phyloP scores from a whole-genome alignment of 2,888 invertebrate genomes.

The Lampropteryx suffumata region DNA sequence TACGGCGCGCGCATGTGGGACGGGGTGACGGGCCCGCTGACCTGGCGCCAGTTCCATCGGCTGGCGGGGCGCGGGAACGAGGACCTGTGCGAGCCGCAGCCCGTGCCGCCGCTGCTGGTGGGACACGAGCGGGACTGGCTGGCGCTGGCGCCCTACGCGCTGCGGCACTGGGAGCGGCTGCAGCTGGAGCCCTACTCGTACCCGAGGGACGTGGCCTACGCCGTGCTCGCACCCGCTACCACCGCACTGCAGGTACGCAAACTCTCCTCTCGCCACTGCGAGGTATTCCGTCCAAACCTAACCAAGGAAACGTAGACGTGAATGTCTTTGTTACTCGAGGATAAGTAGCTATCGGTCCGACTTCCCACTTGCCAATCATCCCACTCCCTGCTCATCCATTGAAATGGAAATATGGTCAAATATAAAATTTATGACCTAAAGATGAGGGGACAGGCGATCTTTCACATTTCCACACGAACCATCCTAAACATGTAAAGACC shows the following conservation, averaged over 20 bases:
- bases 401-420: too few relatives aligned
- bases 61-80: slow-evolving; percentile 96
- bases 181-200: slow-evolving; percentile 98
- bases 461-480: too few relatives aligned
- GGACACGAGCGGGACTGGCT: slow-evolving; percentile 98
- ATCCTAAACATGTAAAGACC: too few relatives aligned
- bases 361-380: too few relatives aligned
- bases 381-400: too few relatives aligned
- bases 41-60: slow-evolving; percentile 98
- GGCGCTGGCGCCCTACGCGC: slow-evolving; percentile 95
- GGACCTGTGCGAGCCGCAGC: slow-evolving; percentile 98
- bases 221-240: slow-evolving; percentile 96
- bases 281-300: too few relatives aligned
- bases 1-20: slow-evolving; percentile 95
- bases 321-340: too few relatives aligned
- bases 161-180: slow-evolving; percentile 98
- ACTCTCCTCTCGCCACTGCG: too few relatives aligned
- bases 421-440: too few relatives aligned
- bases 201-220: slow-evolving; percentile 96
- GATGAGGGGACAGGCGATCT: too few relatives aligned
- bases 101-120: slow-evolving; percentile 96
- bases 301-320: too few relatives aligned
- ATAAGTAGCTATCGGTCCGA: too few relatives aligned
- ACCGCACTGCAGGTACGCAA: slow-evolving; percentile 86
- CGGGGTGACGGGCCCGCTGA: slow-evolving; percentile 97